phyloP scores from a whole-genome alignment of 2,888 invertebrate genomes.

The Blomia tropicalis region DNA sequence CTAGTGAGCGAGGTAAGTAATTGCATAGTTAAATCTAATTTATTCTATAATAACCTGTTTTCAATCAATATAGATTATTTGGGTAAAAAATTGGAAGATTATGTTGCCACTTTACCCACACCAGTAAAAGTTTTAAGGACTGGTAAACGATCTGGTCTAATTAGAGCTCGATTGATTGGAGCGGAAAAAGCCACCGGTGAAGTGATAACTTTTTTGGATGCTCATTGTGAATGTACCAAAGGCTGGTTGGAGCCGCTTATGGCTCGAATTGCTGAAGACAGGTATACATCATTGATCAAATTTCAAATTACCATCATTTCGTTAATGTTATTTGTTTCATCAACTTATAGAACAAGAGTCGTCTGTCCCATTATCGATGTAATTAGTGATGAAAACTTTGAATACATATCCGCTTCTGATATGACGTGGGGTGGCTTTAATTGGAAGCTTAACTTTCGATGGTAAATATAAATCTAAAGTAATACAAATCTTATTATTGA shows the following conservation, averaged over 20 bases:
- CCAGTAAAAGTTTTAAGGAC: constrained; percentile 73
- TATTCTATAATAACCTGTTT: background rate
- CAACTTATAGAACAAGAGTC: constrained; percentile 53
- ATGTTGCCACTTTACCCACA: constrained; percentile 68
- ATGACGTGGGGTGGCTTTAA: constrained; percentile 99
- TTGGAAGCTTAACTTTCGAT: constrained; percentile 97
- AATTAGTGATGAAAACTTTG: constrained; percentile 94
- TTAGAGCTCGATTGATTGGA: constrained; percentile 81
- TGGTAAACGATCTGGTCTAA: constrained; percentile 80
- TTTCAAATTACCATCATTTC: too few species aligned
- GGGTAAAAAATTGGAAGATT: constrained; percentile 69
- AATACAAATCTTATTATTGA: too few species aligned
- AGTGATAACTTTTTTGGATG: constrained; percentile 85
- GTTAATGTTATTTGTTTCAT: background rate
- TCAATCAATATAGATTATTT: constrained; percentile 52
- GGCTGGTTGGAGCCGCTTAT: constrained; percentile 96
- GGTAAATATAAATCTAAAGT: constrained; percentile 41
- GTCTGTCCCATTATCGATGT: constrained; percentile 98
- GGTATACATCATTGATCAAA: constrained; percentile 36
- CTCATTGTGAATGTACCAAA: constrained; percentile 93
- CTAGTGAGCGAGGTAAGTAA: constrained; percentile 66
- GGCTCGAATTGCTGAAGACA: constrained; percentile 73
- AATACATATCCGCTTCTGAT: constrained; percentile 94
- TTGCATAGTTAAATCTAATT: background rate
- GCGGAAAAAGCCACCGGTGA: constrained; percentile 80